A percentile compares a stretch with the other conserved stretches of the same genome.
Evolutionary conservation across 2,113 vertebrate genomes (phyloP).

Genomic region (Zapus hudsonius): DNA sequence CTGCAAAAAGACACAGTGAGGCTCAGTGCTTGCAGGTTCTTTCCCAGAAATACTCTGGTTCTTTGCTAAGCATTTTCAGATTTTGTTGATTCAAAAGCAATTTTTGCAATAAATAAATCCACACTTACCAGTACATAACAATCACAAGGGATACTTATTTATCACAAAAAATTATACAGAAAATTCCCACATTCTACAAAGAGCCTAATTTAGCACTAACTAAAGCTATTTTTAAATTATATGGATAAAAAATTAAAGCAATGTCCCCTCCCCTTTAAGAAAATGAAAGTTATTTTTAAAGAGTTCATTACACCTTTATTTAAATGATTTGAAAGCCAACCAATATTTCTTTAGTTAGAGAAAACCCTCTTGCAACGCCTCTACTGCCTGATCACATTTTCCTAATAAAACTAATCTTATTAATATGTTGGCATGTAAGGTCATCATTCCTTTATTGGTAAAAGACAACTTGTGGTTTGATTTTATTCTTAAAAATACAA

Average conservation of each 20-base stretch:
- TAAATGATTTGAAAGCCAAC: background rate
- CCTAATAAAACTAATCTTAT: constrained; percentile 78
- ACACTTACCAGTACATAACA: background rate
- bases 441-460: constrained; percentile 76
- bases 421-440: constrained; percentile 81
- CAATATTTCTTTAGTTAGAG: constrained; percentile 2
- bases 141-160: background rate
- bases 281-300: constrained; percentile 17
- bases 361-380: background rate
- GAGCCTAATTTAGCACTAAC: background rate
- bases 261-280: constrained; percentile 24
- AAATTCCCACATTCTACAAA: constrained; percentile 15
- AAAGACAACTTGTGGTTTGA: constrained; percentile 82
- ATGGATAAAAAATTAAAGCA: background rate
- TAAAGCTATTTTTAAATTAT: background rate
- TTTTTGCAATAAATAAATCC: constrained; percentile 30
- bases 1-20: background rate
- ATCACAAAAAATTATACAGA: background rate
- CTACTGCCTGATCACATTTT: constrained; percentile 72
- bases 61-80: background rate
- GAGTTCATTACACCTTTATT: constrained; percentile 1
- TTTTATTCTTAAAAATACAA: constrained; percentile 85
- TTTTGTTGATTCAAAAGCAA: background rate
- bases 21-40: background rate
- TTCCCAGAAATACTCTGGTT: background rate